Evolutionary conservation across 2,797 vertebrate genomes (phyloP), one percentile per base, ranked within the genome.

Genomic region (Taenioides sp.): DNA sequence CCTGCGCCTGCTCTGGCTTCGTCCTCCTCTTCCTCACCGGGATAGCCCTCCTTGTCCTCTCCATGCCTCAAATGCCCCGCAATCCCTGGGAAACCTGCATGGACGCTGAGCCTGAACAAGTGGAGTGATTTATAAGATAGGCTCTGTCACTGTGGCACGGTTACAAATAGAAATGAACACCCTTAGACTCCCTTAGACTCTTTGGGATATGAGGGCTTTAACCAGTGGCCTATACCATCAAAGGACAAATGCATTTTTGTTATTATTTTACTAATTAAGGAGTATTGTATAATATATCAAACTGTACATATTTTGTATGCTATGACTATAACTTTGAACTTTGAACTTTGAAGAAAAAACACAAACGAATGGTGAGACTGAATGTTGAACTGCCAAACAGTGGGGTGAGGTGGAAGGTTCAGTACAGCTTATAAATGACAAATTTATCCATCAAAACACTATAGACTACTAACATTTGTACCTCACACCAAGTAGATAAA

Each of bases 81-180:
- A 98, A 99, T 84, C 97, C 97, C 1, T 99, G 98, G 97, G 98
- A 99, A 90, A 95, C 94, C 22, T 99, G 98, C 92, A 98, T 98
- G 96, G 98, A 99, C 0, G 96, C 97, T 0, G 97, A 98, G 60
- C 95, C 94, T 0, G 97, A 98, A 17, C 90, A 92, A 69, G 90
- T 78, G 0, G 91, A 93, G 84, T 94, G 88, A 92, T 23, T 23
- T 9, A 28, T 23, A 18, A 50, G 43, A 14, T 14, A 43, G 11
- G 40, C 40, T 43, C 40, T 43, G 40, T 43, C 40, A 43, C 22
- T 66, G 25, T n/a, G 25, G 34, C 34, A 34, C 34, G 65, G 25
- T 31, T 52, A n/a, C 17, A 49, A 65, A 52, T 27, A 65, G 22
- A 50, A 50, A 27, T 52, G 27, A 66, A 66, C 20, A 23, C 65